Base-by-base conservation (phyloP, 2,888 invertebrate species). In the Osedax fenrisi region DNA sequence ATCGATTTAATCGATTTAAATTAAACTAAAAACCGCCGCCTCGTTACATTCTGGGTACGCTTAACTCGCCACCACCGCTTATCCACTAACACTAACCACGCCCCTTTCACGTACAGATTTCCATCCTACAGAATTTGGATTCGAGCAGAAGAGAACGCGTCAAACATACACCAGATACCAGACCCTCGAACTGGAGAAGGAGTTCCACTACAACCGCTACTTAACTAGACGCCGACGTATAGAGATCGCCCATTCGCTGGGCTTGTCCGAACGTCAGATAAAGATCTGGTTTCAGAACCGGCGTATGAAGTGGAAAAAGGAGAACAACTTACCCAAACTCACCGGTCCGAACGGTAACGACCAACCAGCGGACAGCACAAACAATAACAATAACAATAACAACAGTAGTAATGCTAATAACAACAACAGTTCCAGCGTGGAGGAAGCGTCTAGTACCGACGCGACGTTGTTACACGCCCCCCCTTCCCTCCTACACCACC, bases 131-230 rank as follows among this genome's bases (percentile, higher is more conserved):
- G 77, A 77, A 10, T 77, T 75, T 27, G 77, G 77, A 2, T 77
- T 72, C 71, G 79, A 79, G 61, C 78, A 78, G 72, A 94, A 94
- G 88, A 89, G 95, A 85, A 94, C 94, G 79, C 89, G 95, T 82
- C 95, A 95, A 87, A 95, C 95, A 80, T 95, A 95, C 87, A 95
- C 94, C 80, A 89, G 95, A 85, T 94, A 93, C 88, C 95, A 95
- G 88, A 96, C 95, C 75, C 88, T 95, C 85, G 95, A 95, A 87
- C 88, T n/a, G n/a, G n/a, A n/a, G n/a, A n/a, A n/a, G n/a, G n/a
- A n/a, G n/a, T n/a, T n/a, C n/a, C n/a, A n/a, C 88, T 95, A 92
- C 89, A 96, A 94, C 88, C 90, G 94, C 85, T 96, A 96, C 88
- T 89, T 96, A 87, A 95, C 95, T 84, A 89, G 95, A 86, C 89